These are phyloP conservation scores for Agriopis leucophaearia DNA, from an alignment of 2,888 invertebrate species.

Conservation along the genomic window DNA sequence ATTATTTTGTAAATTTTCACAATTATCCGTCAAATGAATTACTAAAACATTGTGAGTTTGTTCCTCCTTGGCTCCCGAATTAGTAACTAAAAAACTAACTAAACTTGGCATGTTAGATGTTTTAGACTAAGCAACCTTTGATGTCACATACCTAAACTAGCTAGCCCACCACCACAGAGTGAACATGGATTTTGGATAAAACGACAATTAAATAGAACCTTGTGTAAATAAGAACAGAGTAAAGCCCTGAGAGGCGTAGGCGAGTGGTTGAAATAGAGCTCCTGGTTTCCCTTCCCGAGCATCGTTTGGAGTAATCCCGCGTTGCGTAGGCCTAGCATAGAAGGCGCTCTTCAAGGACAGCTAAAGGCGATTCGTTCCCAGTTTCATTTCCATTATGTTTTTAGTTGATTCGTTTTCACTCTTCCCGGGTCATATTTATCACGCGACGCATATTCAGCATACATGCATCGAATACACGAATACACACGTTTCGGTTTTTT, in stretches of 20 bases:
- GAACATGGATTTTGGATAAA: conserved; percentile 67
- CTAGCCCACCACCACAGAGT: conserved; percentile 72
- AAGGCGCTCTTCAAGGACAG: conserved; percentile 69
- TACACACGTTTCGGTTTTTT: conserved; percentile 64
- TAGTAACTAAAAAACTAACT: conserved; percentile 58
- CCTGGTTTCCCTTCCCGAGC: conserved; percentile 62
- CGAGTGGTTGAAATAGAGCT: conserved; percentile 55
- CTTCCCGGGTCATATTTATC: conserved; percentile 80
- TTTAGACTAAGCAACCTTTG: conserved; percentile 65
- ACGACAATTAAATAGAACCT: conserved; percentile 46
- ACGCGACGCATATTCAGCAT: conserved; percentile 67
- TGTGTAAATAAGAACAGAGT: conserved; percentile 52
- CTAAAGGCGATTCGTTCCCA: conserved; percentile 68
- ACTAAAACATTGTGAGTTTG: conserved; percentile 56
- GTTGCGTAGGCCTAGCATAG: conserved; percentile 77
- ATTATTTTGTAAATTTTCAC: conserved; percentile 59
- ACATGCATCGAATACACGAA: conserved; percentile 77
- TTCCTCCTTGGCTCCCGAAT: conserved; percentile 77
- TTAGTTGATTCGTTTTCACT: conserved; percentile 69
- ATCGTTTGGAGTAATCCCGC: conserved; percentile 64
- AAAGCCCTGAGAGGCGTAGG: conserved; percentile 59
- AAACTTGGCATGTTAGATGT: conserved; percentile 77
- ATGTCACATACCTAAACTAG: conserved; percentile 60
- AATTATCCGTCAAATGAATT: conserved; percentile 61
- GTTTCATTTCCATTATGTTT: conserved; percentile 60